phyloP scores from a whole-genome alignment of 2,888 invertebrate species.

The Steinernema hermaphroditum region DNA sequence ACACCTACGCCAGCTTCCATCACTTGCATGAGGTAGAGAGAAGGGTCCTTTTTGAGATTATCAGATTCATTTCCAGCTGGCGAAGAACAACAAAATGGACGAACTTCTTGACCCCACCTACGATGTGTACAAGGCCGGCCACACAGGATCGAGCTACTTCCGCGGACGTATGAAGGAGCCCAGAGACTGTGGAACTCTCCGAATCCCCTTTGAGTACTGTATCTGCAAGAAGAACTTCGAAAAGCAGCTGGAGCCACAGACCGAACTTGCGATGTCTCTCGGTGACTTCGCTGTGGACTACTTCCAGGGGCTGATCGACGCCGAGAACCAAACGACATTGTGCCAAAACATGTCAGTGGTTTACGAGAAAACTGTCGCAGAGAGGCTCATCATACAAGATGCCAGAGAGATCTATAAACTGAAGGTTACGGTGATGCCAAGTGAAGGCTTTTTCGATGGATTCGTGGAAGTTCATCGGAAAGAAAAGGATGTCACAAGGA shows the following conservation, averaged over 20 bases:
- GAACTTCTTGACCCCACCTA: background rate
- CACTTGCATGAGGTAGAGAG: slow-evolving; percentile 43
- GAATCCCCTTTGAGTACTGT: slow-evolving; percentile 45
- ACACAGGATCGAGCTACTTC: slow-evolving; percentile 1
- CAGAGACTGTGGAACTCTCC: slow-evolving; percentile 40
- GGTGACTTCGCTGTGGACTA: background rate
- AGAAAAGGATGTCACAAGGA: background rate
- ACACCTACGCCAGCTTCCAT: slow-evolving; percentile 43
- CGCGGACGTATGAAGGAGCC: background rate
- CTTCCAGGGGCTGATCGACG: background rate
- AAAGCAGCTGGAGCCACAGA: background rate
- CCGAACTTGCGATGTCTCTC: background rate
- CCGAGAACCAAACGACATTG: background rate
- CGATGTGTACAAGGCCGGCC: background rate
- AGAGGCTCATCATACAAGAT: background rate
- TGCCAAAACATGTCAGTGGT: background rate
- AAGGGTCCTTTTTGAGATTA: background rate
- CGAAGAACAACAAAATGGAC: background rate
- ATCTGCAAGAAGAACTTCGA: slow-evolving; percentile 35
- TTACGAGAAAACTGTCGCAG: background rate
- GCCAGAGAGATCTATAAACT: background rate
- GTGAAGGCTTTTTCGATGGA: background rate
- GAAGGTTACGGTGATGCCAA: background rate
- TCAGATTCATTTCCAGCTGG: background rate
- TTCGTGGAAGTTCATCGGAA: background rate